Conservation (phyloP, 2,888 invertebrate genomes). For the Harpalus rubripes region DNA sequence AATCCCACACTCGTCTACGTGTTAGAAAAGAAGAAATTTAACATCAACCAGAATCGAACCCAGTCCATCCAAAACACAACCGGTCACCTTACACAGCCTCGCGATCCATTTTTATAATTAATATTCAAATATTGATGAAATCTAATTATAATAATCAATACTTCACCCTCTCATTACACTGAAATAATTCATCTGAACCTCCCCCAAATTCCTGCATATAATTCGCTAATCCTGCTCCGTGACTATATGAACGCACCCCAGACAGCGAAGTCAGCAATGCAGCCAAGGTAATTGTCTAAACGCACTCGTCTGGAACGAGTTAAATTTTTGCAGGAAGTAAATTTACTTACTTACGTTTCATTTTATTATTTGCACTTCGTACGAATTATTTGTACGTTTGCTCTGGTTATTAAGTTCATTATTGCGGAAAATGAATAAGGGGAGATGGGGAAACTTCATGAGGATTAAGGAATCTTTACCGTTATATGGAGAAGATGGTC, state of each 20-base stretch:
- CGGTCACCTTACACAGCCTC: too few species aligned
- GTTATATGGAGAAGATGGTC: background rate
- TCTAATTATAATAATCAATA: too few species aligned
- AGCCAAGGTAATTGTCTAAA: constrained; percentile 56
- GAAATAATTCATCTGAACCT: background rate
- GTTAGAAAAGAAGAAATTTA: too few species aligned
- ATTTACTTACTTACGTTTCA: constrained; percentile 58
- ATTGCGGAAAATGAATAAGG: constrained; percentile 16
- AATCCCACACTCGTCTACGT: too few species aligned
- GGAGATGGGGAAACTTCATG: background rate
- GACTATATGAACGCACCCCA: constrained; percentile 1
- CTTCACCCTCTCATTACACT: too few species aligned
- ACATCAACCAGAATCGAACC: too few species aligned
- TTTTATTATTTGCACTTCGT: constrained; percentile 35
- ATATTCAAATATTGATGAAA: too few species aligned
- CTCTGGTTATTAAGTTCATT: constrained; percentile 40
- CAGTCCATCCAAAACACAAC: too few species aligned
- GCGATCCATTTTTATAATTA: too few species aligned
- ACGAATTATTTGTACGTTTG: constrained; percentile 26
- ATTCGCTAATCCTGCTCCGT: background rate
- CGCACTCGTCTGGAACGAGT: constrained; percentile 49
- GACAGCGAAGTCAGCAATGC: constrained; percentile 10
- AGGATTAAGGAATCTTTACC: background rate
- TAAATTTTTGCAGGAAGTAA: constrained; percentile 50
- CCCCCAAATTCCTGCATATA: background rate